A percentile compares a stretch with the other conserved stretches of the same genome.
Conservation (phyloP, 2,113 vertebrate species). For the Leucopsar rothschildi region DNA sequence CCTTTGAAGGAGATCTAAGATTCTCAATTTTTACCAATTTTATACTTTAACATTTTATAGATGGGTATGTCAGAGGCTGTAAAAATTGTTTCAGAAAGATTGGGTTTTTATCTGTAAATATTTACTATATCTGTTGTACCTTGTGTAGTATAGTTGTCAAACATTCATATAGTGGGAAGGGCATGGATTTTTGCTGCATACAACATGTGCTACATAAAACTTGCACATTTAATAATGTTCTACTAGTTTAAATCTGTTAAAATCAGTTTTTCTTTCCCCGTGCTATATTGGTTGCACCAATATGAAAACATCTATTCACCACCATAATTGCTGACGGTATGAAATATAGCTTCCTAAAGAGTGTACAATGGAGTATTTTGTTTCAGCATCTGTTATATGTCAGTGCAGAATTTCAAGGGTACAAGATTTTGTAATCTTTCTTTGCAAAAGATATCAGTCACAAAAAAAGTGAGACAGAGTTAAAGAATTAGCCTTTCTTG, state of each 20-base stretch:
- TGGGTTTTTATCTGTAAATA: background rate
- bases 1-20: background rate
- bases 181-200: background rate
- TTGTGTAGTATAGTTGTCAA: background rate
- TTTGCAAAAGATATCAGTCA: conserved; percentile 72
- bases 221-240: background rate
- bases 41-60: background rate
- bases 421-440: conserved; percentile 50
- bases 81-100: background rate
- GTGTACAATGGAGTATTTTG: conserved; percentile 54
- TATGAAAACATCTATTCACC: conserved; percentile 60
- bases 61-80: background rate
- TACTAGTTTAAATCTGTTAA: conserved; percentile 55
- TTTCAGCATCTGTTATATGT: conserved; percentile 70
- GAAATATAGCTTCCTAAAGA: conserved; percentile 72
- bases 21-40: background rate
- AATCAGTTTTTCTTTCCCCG: conserved; percentile 33
- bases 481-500: conserved; percentile 66
- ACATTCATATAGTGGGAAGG: background rate
- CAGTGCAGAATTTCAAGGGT: conserved; percentile 56
- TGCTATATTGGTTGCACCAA: conserved; percentile 47
- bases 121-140: background rate
- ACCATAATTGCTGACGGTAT: conserved; percentile 50
- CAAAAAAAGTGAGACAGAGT: conserved; percentile 65
- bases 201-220: background rate